phyloP scores from a whole-genome alignment of 2,888 invertebrate species.

The Xylophagus ater region DNA sequence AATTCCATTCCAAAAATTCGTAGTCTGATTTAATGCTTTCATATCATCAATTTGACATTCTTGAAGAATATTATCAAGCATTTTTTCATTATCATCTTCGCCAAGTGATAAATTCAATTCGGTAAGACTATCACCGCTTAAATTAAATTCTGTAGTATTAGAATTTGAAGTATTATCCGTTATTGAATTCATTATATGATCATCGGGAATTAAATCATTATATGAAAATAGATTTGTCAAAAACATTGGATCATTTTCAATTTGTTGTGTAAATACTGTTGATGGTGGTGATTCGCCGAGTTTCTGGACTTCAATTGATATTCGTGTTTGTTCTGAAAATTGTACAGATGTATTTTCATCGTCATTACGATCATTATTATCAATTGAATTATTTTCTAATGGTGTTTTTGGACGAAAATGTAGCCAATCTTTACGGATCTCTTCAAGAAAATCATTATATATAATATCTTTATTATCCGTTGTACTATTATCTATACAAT shows the following conservation, averaged over 20 bases:
- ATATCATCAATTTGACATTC: slow-evolving; percentile 39
- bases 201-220: slow-evolving; percentile 33
- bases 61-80: slow-evolving; percentile 38
- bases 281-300: slow-evolving; percentile 18
- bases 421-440: slow-evolving; percentile 36
- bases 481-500: neutral
- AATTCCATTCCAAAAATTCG: slow-evolving; percentile 39
- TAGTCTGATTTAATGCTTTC: slow-evolving; percentile 36
- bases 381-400: slow-evolving; percentile 9
- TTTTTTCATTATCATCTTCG: slow-evolving; percentile 35
- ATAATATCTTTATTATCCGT: slow-evolving; percentile 1
- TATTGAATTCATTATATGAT: slow-evolving; percentile 22
- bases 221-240: slow-evolving; percentile 32
- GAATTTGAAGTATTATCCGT: slow-evolving; percentile 24
- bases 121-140: slow-evolving; percentile 36
- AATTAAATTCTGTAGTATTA: slow-evolving; percentile 34
- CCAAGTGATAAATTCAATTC: slow-evolving; percentile 35
- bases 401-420: slow-evolving; percentile 39
- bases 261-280: slow-evolving; percentile 13
- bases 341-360: slow-evolving; percentile 25
- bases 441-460: slow-evolving; percentile 33
- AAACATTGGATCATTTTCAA: slow-evolving; percentile 24
- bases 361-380: slow-evolving; percentile 17
- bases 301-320: slow-evolving; percentile 32
- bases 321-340: slow-evolving; percentile 34